Evolutionary conservation across 2,797 vertebrate species (phyloP), one percentile per base, ranked within the genome.

Genomic region (Enteromius fasciolatus): DNA sequence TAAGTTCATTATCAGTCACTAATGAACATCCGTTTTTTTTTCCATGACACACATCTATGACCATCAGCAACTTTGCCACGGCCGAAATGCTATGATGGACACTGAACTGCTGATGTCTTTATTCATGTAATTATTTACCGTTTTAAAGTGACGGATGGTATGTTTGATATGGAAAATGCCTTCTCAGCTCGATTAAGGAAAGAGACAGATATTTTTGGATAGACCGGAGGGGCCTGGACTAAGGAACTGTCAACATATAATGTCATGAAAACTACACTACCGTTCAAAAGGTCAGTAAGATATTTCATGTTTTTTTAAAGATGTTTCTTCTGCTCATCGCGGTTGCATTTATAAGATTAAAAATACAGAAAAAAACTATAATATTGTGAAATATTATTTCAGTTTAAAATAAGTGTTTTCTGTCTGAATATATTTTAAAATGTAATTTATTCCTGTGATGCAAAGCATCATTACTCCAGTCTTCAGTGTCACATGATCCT

Each of bases 91-190:
- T 86, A 88, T 85, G 82, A 73, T 92, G 90, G 84, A 66, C 88
- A 89, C 86, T 85, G 87, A 92, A 92, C 36, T 93, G 93, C 94
- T 95, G 93, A 94, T 90, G 66, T 78, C 73, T 93, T 91, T 87
- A 89, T 78, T 67, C 25, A 39, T 90, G 83, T 79, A 83, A 77
- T 80, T 72, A 91, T 92, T 86, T 10, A 74, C 66, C 17, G 17
- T 63, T 75, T 70, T 52, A 28, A 70, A 64, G 28, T 28, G 50
- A 82, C 48, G n/a, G 31, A 59, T 46, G 12, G 3, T 75, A 18
- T 46, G 8, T 12, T 46, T 41, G 15, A 48, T 73, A 78, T 73
- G 83, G 80, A 77, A 85, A 73, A 74, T 68, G 44, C 73, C 15
- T 76, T 61, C 39, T 85, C 83, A 85, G 86, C 77, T 61, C 10